Evolutionary conservation across 2,113 vertebrate genomes (phyloP).

Genomic region (Emydura subglobosa): DNA sequence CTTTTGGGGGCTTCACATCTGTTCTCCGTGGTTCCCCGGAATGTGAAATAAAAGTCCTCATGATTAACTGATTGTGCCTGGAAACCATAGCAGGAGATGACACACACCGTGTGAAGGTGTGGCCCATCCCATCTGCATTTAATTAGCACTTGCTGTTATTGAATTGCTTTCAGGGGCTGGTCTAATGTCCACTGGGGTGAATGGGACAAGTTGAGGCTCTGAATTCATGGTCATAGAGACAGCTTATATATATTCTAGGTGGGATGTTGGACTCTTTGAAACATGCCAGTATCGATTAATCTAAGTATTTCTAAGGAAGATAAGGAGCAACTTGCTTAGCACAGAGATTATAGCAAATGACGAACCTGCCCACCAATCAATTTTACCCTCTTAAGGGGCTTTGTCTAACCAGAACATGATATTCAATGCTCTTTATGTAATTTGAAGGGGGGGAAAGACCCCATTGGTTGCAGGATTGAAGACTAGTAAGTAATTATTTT

Average conservation of each 20-base stretch:
- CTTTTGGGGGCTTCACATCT: neutral
- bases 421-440: neutral
- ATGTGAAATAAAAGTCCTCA: neutral
- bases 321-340: neutral
- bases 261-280: neutral
- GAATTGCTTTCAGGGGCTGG: neutral
- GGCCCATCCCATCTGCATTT: slow-evolving; percentile 23
- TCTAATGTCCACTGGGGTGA: slow-evolving; percentile 1
- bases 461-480: neutral
- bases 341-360: neutral
- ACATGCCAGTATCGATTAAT: neutral
- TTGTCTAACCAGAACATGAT: neutral
- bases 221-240: slow-evolving; percentile 9
- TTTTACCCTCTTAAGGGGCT: neutral
- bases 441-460: neutral
- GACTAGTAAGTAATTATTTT: neutral
- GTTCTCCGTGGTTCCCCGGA: neutral
- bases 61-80: slow-evolving; percentile 1
- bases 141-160: slow-evolving; percentile 59
- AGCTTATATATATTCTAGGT: neutral
- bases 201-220: slow-evolving; percentile 43
- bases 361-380: rapidly evolving
- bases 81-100: slow-evolving; percentile 44
- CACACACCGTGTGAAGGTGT: slow-evolving; percentile 13
- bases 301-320: no score